These are phyloP conservation scores for Circaetus cinerascens DNA, from an alignment of 2,113 vertebrate genomes.

Conservation along the genomic window DNA sequence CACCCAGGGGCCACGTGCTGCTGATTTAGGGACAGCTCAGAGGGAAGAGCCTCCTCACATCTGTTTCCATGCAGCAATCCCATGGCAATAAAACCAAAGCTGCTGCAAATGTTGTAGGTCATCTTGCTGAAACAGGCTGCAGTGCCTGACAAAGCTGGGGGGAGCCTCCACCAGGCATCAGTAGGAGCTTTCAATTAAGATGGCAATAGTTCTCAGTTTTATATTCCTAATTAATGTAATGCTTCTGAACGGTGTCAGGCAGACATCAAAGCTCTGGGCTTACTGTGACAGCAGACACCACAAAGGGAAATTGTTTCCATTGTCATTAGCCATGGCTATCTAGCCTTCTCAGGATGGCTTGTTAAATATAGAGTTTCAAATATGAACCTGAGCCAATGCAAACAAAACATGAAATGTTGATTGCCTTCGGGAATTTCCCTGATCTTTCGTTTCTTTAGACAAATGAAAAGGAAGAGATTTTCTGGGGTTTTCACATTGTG, in stretches of 20 bases:
- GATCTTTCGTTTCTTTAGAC: background rate
- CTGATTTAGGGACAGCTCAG: background rate
- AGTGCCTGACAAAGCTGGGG: background rate
- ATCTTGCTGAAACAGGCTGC: background rate
- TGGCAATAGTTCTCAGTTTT: background rate
- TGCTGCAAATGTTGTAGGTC: background rate
- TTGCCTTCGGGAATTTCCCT: background rate
- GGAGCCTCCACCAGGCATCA: background rate
- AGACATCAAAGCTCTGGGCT: background rate
- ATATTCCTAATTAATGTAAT: background rate
- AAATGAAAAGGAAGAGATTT: background rate
- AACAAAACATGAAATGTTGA: background rate
- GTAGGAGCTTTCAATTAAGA: background rate
- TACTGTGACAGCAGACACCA: background rate
- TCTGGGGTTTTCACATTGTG: background rate
- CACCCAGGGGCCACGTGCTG: rapidly evolving
- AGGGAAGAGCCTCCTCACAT: background rate
- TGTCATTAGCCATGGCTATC: background rate
- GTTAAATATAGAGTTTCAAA: background rate
- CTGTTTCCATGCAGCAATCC: background rate
- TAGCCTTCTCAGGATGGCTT: background rate
- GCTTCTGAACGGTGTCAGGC: background rate
- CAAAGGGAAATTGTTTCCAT: background rate
- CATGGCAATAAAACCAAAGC: background rate
- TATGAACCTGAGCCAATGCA: background rate